These are phyloP conservation scores for Gymnocephalus cernua DNA, from an alignment of 2,113 vertebrate species.

Conservation along the genomic window DNA sequence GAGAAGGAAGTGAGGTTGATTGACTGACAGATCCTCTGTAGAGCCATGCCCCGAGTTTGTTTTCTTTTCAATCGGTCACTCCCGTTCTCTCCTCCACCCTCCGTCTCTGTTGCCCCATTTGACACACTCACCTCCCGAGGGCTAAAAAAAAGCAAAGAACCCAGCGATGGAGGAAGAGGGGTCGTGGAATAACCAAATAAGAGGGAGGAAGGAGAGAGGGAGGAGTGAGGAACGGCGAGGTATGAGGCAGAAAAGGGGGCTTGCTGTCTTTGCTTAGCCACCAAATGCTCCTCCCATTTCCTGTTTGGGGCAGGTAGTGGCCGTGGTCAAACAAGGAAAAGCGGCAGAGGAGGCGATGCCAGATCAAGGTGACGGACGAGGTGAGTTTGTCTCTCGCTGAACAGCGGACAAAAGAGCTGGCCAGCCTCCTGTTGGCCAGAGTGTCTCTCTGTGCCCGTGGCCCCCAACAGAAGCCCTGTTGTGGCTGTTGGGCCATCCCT, in stretches of 20 bases:
- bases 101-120: slow-evolving; percentile 50
- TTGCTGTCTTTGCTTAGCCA: slow-evolving; percentile 65
- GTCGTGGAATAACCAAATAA: slow-evolving; percentile 52
- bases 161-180: slow-evolving; percentile 46
- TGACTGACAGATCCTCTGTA: slow-evolving; percentile 55
- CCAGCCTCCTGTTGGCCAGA: slow-evolving; percentile 57
- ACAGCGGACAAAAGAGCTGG: slow-evolving; percentile 54
- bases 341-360: slow-evolving; percentile 47
- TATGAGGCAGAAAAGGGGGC: slow-evolving; percentile 70
- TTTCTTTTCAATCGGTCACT: slow-evolving; percentile 61
- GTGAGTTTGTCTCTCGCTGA: slow-evolving; percentile 56
- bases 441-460: slow-evolving; percentile 58
- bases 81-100: slow-evolving; percentile 42
- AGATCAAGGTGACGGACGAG: slow-evolving; percentile 46
- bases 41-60: slow-evolving; percentile 48
- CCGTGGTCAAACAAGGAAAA: slow-evolving; percentile 55
- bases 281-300: slow-evolving; percentile 63
- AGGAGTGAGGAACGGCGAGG: slow-evolving; percentile 68
- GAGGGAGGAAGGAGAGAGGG: slow-evolving; percentile 63
- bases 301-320: slow-evolving; percentile 64
- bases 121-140: slow-evolving; percentile 50
- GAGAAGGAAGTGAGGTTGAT: slow-evolving; percentile 71
- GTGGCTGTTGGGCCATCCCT: slow-evolving; percentile 68
- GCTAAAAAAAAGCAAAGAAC: slow-evolving; percentile 61
- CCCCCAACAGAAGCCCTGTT: slow-evolving; percentile 48